A percentile compares a stretch with the other conserved stretches of the same genome.
Conservation (phyloP, 2,888 invertebrate species). For the Epirrhoe alternata region DNA sequence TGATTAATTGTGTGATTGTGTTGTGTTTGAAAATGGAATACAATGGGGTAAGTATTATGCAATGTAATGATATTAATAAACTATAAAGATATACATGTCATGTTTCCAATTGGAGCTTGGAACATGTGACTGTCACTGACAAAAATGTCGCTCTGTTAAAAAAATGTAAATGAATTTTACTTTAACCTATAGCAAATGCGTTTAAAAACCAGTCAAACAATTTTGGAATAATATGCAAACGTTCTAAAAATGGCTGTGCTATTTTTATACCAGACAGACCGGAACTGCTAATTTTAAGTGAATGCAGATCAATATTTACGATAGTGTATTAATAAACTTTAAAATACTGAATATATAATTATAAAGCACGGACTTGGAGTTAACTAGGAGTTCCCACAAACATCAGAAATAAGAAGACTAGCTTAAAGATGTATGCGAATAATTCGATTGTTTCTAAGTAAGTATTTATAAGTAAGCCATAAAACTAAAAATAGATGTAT, state of each 20-base stretch:
- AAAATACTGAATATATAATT: not conserved
- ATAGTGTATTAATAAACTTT: not conserved
- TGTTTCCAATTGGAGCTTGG: too few species aligned
- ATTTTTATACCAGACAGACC: not conserved
- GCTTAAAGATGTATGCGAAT: too few species aligned
- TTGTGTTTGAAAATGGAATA: slow-evolving; percentile 29
- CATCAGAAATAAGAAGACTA: too few species aligned
- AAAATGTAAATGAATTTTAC: too few species aligned
- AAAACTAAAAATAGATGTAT: not conserved
- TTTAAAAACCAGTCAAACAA: not conserved
- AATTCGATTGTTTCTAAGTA: too few species aligned
- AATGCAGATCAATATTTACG: not conserved
- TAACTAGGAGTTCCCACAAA: too few species aligned
- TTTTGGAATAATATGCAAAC: not conserved
- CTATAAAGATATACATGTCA: too few species aligned
- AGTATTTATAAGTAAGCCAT: not conserved
- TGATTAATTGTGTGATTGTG: slow-evolving; percentile 21
- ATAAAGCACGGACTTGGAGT: too few species aligned
- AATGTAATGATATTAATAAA: too few species aligned
- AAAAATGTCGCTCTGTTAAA: too few species aligned
- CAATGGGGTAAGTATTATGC: slow-evolving; percentile 32
- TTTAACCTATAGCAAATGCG: too few species aligned
- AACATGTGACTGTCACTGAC: too few species aligned
- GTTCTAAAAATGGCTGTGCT: not conserved
- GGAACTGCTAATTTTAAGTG: slow-evolving; percentile 2